Percentiles rank a stretch among this genome's conserved stretches.
Conservation (phyloP, 1,140 invertebrate species). For the Lepidurus apus region DNA sequence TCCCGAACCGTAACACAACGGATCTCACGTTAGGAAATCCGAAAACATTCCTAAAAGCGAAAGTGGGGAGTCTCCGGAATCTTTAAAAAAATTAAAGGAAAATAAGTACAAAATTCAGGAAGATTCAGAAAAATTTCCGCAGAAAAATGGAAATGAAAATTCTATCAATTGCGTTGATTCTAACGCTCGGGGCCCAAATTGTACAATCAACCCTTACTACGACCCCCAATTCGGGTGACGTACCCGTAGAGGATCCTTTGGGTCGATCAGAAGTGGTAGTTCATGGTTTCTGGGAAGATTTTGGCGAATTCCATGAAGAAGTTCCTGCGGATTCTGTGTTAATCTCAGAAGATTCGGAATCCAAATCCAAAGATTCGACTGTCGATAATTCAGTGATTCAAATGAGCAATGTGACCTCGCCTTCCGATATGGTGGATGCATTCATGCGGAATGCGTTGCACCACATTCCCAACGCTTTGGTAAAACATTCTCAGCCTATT, state of each 20-base stretch:
- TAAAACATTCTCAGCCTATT: neutral
- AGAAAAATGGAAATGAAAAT: neutral
- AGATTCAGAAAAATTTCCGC: neutral
- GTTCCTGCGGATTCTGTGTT: neutral
- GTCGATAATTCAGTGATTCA: neutral
- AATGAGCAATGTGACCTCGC: neutral
- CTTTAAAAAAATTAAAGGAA: neutral
- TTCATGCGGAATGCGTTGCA: neutral
- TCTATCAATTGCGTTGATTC: neutral
- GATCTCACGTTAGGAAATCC: too few species aligned
- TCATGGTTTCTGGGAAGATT: conserved; percentile 30
- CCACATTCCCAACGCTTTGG: neutral
- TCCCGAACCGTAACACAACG: too few species aligned
- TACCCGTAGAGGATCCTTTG: neutral
- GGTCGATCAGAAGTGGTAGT: conserved; percentile 22
- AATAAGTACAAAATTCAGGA: neutral
- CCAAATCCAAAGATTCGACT: too few species aligned
- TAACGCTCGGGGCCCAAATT: neutral
- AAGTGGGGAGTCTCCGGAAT: too few species aligned
- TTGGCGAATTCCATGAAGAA: conserved; percentile 29
- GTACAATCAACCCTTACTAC: neutral
- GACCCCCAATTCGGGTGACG: neutral
- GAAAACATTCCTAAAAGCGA: neutral
- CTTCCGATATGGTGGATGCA: neutral
- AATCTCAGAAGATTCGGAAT: too few species aligned